phyloP scores from a whole-genome alignment of 2,797 vertebrate species.

The Manis pentadactyla region DNA sequence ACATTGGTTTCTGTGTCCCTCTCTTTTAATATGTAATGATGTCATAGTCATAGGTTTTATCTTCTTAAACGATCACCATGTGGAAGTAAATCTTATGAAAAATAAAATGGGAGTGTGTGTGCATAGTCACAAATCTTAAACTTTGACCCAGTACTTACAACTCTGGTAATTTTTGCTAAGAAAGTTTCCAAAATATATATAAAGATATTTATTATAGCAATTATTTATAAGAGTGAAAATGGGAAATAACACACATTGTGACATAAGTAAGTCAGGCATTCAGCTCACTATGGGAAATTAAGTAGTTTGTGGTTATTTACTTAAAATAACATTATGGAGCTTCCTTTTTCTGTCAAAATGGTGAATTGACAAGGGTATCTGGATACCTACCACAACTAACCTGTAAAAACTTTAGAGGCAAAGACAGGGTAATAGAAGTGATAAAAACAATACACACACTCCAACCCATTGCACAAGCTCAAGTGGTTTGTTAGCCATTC shows the following conservation, averaged over 20 bases:
- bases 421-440: background rate
- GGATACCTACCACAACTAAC: background rate
- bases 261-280: background rate
- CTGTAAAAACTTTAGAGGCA: background rate
- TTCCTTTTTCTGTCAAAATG: background rate
- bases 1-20: background rate
- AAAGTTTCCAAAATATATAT: background rate
- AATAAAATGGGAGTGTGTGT: background rate
- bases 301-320: background rate
- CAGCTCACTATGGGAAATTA: background rate
- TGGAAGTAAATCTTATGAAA: background rate
- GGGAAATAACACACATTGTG: background rate
- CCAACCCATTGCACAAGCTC: background rate
- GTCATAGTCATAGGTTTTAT: background rate
- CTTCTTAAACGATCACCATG: background rate
- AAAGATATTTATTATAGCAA: background rate
- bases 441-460: background rate
- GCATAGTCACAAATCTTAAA: background rate
- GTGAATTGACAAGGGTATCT: background rate
- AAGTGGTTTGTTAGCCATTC: background rate
- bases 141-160: background rate
- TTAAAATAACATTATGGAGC: background rate
- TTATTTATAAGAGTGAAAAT: background rate
- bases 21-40: background rate
- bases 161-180: background rate